Conservation (phyloP, 2,888 invertebrate species). For the Rotaria sp. region DNA sequence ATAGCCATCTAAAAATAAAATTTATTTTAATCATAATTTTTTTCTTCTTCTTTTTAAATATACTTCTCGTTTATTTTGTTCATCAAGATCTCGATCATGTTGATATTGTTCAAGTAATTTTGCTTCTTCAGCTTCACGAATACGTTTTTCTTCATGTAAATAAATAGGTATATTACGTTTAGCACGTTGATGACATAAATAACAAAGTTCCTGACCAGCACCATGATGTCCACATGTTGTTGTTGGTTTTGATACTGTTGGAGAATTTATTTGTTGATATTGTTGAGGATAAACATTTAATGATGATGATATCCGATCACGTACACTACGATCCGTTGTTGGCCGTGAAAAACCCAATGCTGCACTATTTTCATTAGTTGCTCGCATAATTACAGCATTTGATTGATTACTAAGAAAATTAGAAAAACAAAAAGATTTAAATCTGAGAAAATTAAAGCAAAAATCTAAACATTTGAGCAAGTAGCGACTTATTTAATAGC, state of each 20-base stretch:
- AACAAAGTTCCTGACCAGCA: slow-evolving; percentile 56
- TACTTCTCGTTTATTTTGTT: slow-evolving; percentile 45
- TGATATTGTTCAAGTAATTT: slow-evolving; percentile 52
- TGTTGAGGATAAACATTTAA: slow-evolving; percentile 14
- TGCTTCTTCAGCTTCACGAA: slow-evolving; percentile 52
- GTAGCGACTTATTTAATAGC: neutral
- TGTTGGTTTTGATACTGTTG: neutral
- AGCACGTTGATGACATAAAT: slow-evolving; percentile 55
- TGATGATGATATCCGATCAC: slow-evolving; percentile 29
- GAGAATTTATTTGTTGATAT: neutral
- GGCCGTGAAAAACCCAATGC: neutral
- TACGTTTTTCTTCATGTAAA: slow-evolving; percentile 49
- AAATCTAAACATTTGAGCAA: neutral
- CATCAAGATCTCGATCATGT: slow-evolving; percentile 53
- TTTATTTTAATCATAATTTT: neutral
- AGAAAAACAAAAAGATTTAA: neutral
- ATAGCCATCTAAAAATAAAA: neutral
- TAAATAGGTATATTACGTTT: slow-evolving; percentile 53
- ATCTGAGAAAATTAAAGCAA: too few species aligned
- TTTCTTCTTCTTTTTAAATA: neutral
- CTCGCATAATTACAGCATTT: neutral
- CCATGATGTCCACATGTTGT: slow-evolving; percentile 48
- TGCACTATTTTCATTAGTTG: neutral
- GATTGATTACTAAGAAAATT: neutral
- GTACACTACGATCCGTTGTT: neutral